phyloP scores from a whole-genome alignment of 2,888 invertebrate species.

The Noctua janthina region DNA sequence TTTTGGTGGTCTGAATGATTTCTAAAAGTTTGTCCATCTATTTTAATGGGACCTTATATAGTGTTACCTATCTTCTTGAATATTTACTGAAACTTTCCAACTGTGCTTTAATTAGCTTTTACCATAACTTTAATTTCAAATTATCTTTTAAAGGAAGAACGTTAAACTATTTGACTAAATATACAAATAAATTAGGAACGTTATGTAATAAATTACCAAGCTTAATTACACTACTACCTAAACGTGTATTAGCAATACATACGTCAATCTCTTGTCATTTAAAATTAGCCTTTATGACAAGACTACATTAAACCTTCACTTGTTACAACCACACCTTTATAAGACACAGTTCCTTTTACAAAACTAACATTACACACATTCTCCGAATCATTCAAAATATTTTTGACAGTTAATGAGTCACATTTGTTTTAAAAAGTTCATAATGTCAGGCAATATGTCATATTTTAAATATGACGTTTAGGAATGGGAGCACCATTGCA shows the following conservation, averaged over 20 bases:
- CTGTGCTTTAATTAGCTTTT: background rate
- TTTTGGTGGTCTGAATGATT: too few relatives aligned
- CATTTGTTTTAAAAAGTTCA: conserved; percentile 59
- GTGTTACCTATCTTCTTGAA: background rate
- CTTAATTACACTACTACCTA: background rate
- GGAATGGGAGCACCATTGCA: conserved; percentile 62
- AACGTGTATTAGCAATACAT: conserved; percentile 3
- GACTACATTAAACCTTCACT: conserved; percentile 32
- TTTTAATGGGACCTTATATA: too few relatives aligned
- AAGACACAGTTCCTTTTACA: conserved; percentile 26
- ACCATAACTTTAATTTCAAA: background rate
- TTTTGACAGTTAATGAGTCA: conserved; percentile 52
- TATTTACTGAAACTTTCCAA: background rate
- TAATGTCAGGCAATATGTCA: conserved; percentile 65
- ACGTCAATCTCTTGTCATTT: conserved; percentile 48
- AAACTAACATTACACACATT: conserved; percentile 30
- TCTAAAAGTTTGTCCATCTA: too few relatives aligned
- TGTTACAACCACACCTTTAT: conserved; percentile 18
- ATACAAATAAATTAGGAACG: background rate
- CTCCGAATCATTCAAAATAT: conserved; percentile 33
- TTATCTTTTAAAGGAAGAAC: background rate
- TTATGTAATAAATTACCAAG: background rate
- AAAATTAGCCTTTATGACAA: conserved; percentile 23
- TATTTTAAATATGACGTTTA: conserved; percentile 56
- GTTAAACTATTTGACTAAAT: background rate